Conservation (phyloP, 2,113 vertebrate species). For the Ceratotherium simum region DNA sequence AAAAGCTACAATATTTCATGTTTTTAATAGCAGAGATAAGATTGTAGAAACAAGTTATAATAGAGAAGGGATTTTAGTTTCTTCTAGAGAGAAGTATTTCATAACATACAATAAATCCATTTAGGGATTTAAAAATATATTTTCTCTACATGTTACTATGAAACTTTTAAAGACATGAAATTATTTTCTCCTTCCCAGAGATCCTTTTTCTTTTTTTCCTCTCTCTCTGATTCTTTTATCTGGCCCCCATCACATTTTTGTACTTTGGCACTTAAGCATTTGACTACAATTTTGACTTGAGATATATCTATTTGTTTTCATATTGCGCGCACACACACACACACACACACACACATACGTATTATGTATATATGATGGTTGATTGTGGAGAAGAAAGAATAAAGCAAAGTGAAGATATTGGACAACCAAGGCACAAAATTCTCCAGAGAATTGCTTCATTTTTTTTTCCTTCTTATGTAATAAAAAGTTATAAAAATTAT, state of each 20-base stretch:
- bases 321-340: background rate
- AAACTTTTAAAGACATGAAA: slow-evolving; percentile 53
- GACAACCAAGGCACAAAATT: background rate
- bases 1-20: slow-evolving; percentile 74
- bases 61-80: slow-evolving; percentile 64
- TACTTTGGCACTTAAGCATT: slow-evolving; percentile 11
- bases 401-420: background rate
- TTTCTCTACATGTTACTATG: slow-evolving; percentile 13
- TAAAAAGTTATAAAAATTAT: background rate
- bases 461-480: background rate
- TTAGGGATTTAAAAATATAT: slow-evolving; percentile 57
- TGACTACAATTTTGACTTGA: background rate
- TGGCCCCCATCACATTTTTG: background rate
- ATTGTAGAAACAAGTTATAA: slow-evolving; percentile 66
- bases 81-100: slow-evolving; percentile 54
- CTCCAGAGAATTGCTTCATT: background rate
- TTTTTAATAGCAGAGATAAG: slow-evolving; percentile 72
- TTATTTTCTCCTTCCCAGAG: background rate
- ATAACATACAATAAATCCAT: slow-evolving; percentile 62
- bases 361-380: background rate
- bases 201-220: background rate
- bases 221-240: background rate
- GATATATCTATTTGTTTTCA: background rate
- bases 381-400: background rate
- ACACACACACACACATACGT: background rate